Percentiles rank a stretch among this genome's conserved stretches.
Evolutionary conservation across 2,113 vertebrate genomes (phyloP).

Genomic region (Apodemus sylvaticus): DNA sequence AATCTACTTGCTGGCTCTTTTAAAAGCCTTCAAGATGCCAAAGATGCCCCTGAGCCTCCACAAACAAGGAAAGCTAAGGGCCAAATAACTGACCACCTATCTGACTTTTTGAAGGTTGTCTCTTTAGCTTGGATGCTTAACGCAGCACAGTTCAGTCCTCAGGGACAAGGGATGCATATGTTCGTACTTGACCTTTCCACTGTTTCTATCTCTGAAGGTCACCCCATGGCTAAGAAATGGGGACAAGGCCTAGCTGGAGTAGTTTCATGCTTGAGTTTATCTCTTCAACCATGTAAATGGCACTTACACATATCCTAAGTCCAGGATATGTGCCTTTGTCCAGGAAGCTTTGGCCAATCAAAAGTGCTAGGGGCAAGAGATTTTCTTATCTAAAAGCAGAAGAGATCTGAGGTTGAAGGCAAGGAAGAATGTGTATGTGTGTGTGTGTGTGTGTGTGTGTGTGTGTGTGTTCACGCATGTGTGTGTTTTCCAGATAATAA

Average conservation of each 20-base stretch:
- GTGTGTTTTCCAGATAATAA: not conserved
- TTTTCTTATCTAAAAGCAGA: constrained; percentile 46
- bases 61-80: not conserved
- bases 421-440: not conserved
- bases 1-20: not conserved
- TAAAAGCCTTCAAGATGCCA: not conserved
- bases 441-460: not conserved
- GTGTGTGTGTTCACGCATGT: not conserved
- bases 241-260: not conserved
- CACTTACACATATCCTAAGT: not conserved
- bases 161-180: not conserved
- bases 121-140: not conserved
- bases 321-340: not conserved
- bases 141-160: not conserved
- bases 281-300: not conserved
- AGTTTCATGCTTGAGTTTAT: not conserved
- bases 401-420: not conserved
- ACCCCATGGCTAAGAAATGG: not conserved
- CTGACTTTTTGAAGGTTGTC: not conserved
- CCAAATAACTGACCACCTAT: constrained; percentile 30
- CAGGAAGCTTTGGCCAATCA: not conserved
- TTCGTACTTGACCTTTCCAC: not conserved
- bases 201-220: not conserved
- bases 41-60: not conserved
- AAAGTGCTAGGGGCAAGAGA: not conserved